A percentile compares a stretch with the other conserved stretches of the same genome.
Evolutionary conservation across 2,888 invertebrate genomes (phyloP).

Genomic region (Sarcophaga carnaria): DNA sequence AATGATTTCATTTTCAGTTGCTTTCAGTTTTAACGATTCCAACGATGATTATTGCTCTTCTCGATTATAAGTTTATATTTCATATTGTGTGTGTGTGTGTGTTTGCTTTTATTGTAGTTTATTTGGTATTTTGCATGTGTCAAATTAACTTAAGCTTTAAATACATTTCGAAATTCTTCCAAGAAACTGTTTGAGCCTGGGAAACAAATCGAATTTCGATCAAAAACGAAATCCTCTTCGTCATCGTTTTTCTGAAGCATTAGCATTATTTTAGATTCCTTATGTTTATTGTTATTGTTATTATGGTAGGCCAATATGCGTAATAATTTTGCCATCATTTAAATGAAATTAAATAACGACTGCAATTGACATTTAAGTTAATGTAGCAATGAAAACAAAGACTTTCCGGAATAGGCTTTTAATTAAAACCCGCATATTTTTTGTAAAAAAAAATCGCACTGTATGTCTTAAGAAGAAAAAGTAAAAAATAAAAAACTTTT

Average conservation of each 20-base stretch:
- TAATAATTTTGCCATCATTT: background rate
- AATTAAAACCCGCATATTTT: background rate
- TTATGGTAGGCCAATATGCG: no score
- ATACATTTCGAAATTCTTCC: conserved; percentile 48
- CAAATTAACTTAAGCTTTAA: conserved; percentile 60
- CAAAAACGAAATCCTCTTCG: background rate
- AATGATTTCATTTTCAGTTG: conserved; percentile 19
- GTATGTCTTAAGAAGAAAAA: background rate
- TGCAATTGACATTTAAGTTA: conserved; percentile 63
- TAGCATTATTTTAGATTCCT: background rate
- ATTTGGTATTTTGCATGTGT: conserved; percentile 58
- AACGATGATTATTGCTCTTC: conserved; percentile 22
- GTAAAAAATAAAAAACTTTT: background rate
- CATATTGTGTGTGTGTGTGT: background rate
- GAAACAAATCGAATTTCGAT: conserved; percentile 38
- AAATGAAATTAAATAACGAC: conserved; percentile 20
- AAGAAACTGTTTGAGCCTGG: conserved; percentile 56
- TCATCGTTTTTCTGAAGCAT: background rate
- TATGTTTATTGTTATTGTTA: no score
- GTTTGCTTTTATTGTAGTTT: conserved; percentile 9
- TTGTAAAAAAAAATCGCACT: background rate
- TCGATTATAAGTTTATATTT: conserved; percentile 21
- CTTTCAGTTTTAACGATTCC: conserved; percentile 16
- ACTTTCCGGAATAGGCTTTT: conserved; percentile 11
- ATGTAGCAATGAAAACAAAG: conserved; percentile 57